phyloP scores from a whole-genome alignment of 2,797 vertebrate species.

The Bucorvus abyssinicus region DNA sequence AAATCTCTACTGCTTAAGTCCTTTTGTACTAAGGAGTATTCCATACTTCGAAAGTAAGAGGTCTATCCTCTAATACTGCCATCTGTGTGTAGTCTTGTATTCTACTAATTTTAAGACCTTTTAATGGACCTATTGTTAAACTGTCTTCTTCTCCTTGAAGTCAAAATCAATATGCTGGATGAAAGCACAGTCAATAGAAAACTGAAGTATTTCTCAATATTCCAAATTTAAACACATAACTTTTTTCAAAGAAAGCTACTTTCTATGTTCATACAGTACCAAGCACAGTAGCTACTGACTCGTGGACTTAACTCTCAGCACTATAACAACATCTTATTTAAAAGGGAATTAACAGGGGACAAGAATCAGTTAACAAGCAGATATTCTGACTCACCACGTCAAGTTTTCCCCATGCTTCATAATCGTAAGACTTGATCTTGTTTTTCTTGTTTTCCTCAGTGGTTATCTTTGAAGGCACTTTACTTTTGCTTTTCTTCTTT shows the following conservation, averaged over 20 bases:
- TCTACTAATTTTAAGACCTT: neutral
- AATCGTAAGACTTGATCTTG: constrained; percentile 89
- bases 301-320: neutral
- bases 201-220: neutral
- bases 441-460: constrained; percentile 77
- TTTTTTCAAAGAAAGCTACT: neutral
- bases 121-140: neutral
- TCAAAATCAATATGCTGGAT: neutral
- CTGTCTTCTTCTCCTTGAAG: neutral
- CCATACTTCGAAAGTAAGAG: neutral
- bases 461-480: constrained; percentile 66
- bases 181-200: neutral
- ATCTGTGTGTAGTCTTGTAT: neutral
- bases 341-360: neutral
- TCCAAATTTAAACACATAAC: neutral
- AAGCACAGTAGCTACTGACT: neutral
- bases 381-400: constrained; percentile 84
- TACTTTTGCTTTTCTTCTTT: constrained; percentile 81
- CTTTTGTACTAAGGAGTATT: neutral
- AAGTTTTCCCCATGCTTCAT: constrained; percentile 93
- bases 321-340: neutral
- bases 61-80: neutral
- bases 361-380: neutral
- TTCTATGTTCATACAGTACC: neutral
- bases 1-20: neutral